A percentile compares a stretch with the other conserved stretches of the same genome.
Conservation (phyloP, 2,888 invertebrate genomes). For the Napeogenes inachia region DNA sequence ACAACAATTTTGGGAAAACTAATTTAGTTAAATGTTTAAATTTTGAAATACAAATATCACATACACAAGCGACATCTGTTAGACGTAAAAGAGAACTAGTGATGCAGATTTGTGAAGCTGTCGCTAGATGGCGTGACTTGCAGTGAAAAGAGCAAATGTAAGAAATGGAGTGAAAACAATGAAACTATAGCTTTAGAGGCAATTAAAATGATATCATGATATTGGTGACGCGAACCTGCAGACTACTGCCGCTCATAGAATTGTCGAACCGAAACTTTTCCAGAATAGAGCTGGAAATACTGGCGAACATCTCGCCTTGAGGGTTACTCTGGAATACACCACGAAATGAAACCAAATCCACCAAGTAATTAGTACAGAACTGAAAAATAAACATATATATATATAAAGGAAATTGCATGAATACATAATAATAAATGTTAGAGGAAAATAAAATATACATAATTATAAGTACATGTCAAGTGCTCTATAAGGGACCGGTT, state of each 20-base stretch:
- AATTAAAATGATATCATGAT: conserved; percentile 40
- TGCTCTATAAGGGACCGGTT: conserved; percentile 8
- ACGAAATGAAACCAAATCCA: conserved; percentile 40
- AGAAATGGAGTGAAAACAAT: conserved; percentile 21
- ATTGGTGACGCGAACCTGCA: conserved; percentile 79
- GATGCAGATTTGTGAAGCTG: conserved; percentile 11
- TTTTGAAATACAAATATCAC: neutral
- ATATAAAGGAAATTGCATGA: conserved; percentile 25
- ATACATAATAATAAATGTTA: conserved; percentile 21
- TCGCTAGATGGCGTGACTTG: conserved; percentile 24
- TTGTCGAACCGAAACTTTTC: conserved; percentile 88
- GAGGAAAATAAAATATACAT: conserved; percentile 3
- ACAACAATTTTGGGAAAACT: too few relatives aligned
- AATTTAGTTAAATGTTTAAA: too few relatives aligned
- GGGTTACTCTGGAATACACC: conserved; percentile 82
- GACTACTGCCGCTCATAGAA: conserved; percentile 86
- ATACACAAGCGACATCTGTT: conserved; percentile 22
- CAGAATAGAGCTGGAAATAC: conserved; percentile 88
- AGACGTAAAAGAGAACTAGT: conserved; percentile 10
- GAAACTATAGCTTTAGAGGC: conserved; percentile 31
- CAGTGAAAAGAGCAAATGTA: conserved; percentile 12
- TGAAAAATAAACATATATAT: conserved; percentile 43
- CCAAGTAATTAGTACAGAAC: conserved; percentile 32
- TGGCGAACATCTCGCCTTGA: conserved; percentile 89
- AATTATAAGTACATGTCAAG: neutral